A percentile compares a stretch with the other conserved stretches of the same genome.
Evolutionary conservation across 2,888 invertebrate species (phyloP).

Genomic region (Torymus texanus): DNA sequence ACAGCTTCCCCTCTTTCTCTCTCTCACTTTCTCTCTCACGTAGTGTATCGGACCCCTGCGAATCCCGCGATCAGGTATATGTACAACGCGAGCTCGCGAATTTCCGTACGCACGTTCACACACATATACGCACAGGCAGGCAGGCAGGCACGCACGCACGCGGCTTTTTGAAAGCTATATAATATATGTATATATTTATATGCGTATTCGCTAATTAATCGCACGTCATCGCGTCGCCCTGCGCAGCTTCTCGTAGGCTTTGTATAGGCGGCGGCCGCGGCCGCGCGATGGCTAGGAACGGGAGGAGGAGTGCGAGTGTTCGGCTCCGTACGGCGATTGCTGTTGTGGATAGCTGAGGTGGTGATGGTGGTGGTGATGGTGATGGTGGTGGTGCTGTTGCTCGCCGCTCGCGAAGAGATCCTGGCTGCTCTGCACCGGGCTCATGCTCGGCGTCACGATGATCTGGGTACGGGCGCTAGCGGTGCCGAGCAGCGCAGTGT

Average conservation of each 20-base stretch:
- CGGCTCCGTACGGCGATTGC: neutral
- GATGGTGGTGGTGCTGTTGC: slow-evolving; percentile 53
- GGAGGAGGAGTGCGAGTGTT: slow-evolving; percentile 3
- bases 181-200: too few species aligned
- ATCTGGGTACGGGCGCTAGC: slow-evolving; percentile 64
- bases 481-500: slow-evolving; percentile 77
- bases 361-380: slow-evolving; percentile 58
- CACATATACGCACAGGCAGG: too few species aligned
- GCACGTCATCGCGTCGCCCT: neutral
- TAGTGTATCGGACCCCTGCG: too few species aligned
- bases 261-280: neutral
- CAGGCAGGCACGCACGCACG: too few species aligned
- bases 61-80: too few species aligned
- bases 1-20: too few species aligned
- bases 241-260: neutral
- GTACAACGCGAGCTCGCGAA: too few species aligned
- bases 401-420: slow-evolving; percentile 33
- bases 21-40: too few species aligned
- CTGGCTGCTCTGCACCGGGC: slow-evolving; percentile 60
- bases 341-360: slow-evolving; percentile 19
- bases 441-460: slow-evolving; percentile 64
- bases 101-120: too few species aligned
- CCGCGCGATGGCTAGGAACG: slow-evolving; percentile 27
- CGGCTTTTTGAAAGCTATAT: too few species aligned
- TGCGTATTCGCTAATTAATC: neutral